Evolutionary conservation across 1,140 invertebrate genomes (phyloP).

Genomic region (Diorhabda elongata): DNA sequence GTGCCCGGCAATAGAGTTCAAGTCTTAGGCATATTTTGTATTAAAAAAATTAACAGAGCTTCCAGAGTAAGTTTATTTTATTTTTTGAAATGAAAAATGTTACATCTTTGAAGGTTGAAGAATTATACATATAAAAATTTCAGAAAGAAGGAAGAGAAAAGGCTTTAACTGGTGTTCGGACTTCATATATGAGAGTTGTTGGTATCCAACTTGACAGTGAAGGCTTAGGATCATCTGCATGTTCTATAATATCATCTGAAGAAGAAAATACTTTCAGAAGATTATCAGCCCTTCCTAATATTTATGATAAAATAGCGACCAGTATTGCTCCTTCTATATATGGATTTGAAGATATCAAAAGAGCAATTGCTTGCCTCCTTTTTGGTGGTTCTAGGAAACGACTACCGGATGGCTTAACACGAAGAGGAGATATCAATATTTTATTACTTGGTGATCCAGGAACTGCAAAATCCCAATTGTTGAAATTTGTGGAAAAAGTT

Average conservation of each 20-base stretch:
- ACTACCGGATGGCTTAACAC: constrained; percentile 90
- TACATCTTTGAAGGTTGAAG: neutral
- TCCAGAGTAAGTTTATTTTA: constrained; percentile 47
- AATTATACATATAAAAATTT: constrained; percentile 19
- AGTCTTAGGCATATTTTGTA: constrained; percentile 94
- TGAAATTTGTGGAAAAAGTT: constrained; percentile 97
- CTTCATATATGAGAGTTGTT: constrained; percentile 91
- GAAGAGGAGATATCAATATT: constrained; percentile 96
- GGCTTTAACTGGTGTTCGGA: constrained; percentile 85
- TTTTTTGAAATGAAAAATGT: neutral
- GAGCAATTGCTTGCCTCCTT: constrained; percentile 91
- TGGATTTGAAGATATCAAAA: constrained; percentile 93
- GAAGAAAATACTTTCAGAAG: constrained; percentile 91
- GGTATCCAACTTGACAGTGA: constrained; percentile 85
- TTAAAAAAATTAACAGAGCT: constrained; percentile 78
- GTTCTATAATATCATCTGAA: constrained; percentile 61
- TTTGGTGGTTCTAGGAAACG: constrained; percentile 91
- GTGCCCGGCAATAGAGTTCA: constrained; percentile 95
- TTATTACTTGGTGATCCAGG: constrained; percentile 96
- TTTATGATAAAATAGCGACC: constrained; percentile 85
- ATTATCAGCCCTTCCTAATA: constrained; percentile 76
- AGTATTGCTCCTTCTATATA: constrained; percentile 98
- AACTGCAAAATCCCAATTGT: constrained; percentile 95
- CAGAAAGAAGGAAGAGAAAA: constrained; percentile 72
- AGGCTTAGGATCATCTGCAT: constrained; percentile 64